Percentiles rank a stretch among this genome's conserved stretches.
These are phyloP conservation scores for Spatulosminthurus flaviceps DNA, from an alignment of 2,888 invertebrate genomes.

Conservation along the genomic window DNA sequence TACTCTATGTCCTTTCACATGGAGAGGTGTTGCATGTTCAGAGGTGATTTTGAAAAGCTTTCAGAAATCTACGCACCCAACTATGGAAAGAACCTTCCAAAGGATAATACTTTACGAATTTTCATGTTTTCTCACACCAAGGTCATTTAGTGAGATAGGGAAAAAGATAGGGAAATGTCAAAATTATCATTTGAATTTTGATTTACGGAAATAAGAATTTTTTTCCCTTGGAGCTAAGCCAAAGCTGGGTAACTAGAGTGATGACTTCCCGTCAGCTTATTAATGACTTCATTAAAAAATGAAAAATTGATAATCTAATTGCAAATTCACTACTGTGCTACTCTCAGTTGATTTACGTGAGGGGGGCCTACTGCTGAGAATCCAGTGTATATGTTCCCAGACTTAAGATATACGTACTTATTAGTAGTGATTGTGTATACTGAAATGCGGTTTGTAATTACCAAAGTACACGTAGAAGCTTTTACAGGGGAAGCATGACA, in stretches of 20 bases:
- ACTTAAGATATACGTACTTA: background rate
- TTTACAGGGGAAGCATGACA: background rate
- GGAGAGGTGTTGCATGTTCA: constrained; percentile 12
- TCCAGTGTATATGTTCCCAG: background rate
- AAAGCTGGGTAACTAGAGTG: background rate
- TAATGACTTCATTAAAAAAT: constrained; percentile 8
- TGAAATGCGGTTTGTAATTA: background rate
- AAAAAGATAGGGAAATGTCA: too few relatives aligned
- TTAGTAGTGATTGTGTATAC: too few relatives aligned
- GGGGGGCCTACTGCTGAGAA: background rate
- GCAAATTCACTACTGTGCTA: background rate
- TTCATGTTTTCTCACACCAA: background rate
- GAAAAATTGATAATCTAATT: constrained; percentile 8
- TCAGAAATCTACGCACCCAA: background rate
- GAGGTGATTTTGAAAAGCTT: background rate
- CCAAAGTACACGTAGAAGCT: background rate
- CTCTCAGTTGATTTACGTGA: background rate
- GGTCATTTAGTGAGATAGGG: too few relatives aligned
- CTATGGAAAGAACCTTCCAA: too few relatives aligned
- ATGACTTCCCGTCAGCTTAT: background rate
- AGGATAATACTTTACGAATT: background rate
- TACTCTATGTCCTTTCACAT: background rate
- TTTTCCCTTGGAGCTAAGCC: too few relatives aligned
- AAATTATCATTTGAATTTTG: too few relatives aligned
- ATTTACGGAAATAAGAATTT: too few relatives aligned